phyloP scores from a whole-genome alignment of 1,140 invertebrate genomes.

The Hormaphis cornu region DNA sequence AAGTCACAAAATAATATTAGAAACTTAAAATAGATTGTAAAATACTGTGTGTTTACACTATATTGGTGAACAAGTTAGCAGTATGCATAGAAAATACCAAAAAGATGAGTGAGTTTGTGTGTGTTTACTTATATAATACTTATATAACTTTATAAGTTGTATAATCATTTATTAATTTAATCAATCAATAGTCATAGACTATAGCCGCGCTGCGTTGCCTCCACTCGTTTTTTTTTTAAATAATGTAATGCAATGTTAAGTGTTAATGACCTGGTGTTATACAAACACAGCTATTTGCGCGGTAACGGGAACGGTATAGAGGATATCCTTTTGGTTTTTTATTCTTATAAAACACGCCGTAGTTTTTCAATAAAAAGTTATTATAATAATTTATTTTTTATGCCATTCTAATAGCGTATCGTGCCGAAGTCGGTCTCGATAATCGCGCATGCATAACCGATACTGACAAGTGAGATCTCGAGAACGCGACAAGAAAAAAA shows the following conservation, averaged over 20 bases:
- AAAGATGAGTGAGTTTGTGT: no score
- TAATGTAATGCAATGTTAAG: no score
- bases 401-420: neutral
- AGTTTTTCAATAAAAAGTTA: slow-evolving; percentile 5
- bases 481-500: neutral
- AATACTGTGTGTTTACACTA: no score
- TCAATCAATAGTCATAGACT: slow-evolving; percentile 3
- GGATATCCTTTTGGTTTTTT: slow-evolving; percentile 8
- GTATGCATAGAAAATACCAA: no score
- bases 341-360: neutral
- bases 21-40: no score
- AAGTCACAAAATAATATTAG: no score
- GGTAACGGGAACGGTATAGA: slow-evolving; percentile 1
- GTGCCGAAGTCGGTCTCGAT: slow-evolving; percentile 1
- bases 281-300: neutral
- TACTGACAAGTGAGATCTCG: neutral
- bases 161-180: slow-evolving; percentile 2
- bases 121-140: no score
- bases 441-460: slow-evolving; percentile 20
- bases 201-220: neutral
- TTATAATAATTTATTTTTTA: neutral
- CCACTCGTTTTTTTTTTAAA: neutral
- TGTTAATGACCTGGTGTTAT: slow-evolving; percentile 22
- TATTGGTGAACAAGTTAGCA: no score
- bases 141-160: no score